These are phyloP conservation scores for Drosophila sulfurigaster DNA, from an alignment of 1,140 invertebrate genomes.

Conservation along the genomic window DNA sequence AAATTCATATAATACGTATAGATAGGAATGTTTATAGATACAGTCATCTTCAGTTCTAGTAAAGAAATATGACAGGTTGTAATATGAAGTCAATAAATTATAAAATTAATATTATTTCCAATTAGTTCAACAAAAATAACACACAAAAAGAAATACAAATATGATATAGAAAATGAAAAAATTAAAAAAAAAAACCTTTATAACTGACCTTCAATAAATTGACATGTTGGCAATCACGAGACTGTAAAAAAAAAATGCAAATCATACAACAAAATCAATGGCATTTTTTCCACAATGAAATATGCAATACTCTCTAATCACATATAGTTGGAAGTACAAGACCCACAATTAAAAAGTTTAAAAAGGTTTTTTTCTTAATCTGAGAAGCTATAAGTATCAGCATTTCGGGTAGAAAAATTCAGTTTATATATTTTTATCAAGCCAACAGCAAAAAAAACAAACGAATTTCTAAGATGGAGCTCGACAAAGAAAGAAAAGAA, in stretches of 20 bases:
- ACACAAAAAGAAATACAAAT: too few species aligned
- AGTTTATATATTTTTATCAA: not conserved
- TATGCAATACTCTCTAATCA: not conserved
- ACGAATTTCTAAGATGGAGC: not conserved
- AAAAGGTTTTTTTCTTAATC: too few species aligned
- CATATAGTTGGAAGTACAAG: not conserved
- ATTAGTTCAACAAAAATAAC: too few species aligned
- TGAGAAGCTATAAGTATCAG: conserved; percentile 4
- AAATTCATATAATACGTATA: not conserved
- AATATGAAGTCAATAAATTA: too few species aligned
- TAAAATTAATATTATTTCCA: too few species aligned
- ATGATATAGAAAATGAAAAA: too few species aligned
- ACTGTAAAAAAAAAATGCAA: not conserved
- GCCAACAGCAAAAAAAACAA: not conserved
- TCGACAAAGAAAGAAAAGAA: not conserved
- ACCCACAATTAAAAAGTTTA: not conserved
- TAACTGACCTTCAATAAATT: not conserved
- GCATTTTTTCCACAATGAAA: not conserved
- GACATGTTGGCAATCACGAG: not conserved
- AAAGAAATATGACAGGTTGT: not conserved
- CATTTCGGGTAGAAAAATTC: not conserved
- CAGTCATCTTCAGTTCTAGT: not conserved
- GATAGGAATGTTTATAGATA: not conserved
- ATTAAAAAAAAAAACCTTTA: too few species aligned
- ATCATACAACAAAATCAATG: not conserved